Conservation (phyloP, 2,113 vertebrate species). For the Hirundichthys speculiger region DNA sequence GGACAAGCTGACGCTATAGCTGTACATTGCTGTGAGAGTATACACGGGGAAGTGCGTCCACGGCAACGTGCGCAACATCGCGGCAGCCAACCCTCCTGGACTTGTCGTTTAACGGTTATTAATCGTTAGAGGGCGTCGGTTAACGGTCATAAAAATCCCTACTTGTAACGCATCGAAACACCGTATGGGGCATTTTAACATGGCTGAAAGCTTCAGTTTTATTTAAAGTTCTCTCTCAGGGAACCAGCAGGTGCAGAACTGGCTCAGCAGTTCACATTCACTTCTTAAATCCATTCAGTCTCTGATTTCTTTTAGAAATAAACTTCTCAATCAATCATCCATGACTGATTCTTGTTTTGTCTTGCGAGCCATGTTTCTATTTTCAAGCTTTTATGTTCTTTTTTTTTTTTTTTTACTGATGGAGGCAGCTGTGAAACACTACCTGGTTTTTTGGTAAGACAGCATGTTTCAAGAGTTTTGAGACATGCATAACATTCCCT, state of each 20-base stretch:
- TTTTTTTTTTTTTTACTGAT: constrained; percentile 5
- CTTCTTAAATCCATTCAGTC: not conserved
- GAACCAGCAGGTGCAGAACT: not conserved
- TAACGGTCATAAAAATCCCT: too few species aligned
- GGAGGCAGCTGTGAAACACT: constrained; percentile 14
- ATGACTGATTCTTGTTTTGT: not conserved
- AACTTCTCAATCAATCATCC: not conserved
- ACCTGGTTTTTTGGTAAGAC: constrained; percentile 7
- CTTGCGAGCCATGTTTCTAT: constrained; percentile 5
- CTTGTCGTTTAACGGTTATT: too few species aligned
- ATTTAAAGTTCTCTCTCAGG: too few species aligned
- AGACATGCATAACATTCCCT: constrained; percentile 37
- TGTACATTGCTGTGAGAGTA: too few species aligned
- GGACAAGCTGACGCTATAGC: too few species aligned
- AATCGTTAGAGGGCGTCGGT: too few species aligned
- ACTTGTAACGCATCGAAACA: too few species aligned
- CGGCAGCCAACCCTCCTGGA: too few species aligned
- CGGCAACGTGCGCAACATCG: too few species aligned
- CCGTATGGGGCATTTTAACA: too few species aligned
- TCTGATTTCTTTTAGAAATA: not conserved
- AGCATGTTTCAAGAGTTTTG: constrained; percentile 25
- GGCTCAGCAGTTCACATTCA: not conserved
- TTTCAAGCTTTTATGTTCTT: not conserved
- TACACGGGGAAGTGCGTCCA: too few species aligned
- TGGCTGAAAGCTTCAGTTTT: too few species aligned